A percentile compares a stretch with the other conserved stretches of the same genome.
Evolutionary conservation across 2,113 vertebrate genomes (phyloP).

Genomic region (Perccottus glenii): DNA sequence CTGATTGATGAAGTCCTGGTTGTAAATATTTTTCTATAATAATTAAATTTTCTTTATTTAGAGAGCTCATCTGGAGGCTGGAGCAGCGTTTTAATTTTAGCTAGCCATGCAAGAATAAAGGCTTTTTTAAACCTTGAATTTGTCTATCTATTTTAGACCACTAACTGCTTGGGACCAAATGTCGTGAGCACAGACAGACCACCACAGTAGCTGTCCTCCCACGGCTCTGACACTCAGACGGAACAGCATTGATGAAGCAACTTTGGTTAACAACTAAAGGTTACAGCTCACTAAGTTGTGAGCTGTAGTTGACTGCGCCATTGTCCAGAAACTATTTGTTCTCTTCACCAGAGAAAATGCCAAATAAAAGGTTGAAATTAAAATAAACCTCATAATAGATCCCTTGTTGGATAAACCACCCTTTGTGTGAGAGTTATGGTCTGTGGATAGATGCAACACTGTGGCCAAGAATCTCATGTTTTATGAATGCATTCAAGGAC

Average conservation of each 20-base stretch:
- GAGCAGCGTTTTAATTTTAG: no score
- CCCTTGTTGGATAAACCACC: slow-evolving; percentile 9
- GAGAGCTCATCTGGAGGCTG: no score
- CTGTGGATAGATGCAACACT: background rate
- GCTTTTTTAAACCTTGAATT: no score
- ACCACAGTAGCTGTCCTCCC: slow-evolving; percentile 40
- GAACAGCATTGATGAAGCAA: slow-evolving; percentile 30
- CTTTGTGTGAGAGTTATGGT: slow-evolving; percentile 1
- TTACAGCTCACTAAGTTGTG: slow-evolving; percentile 27
- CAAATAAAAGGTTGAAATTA: slow-evolving; percentile 52
- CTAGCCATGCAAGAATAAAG: no score
- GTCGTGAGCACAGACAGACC: slow-evolving; percentile 27
- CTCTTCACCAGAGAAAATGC: slow-evolving; percentile 25
- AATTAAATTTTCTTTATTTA: no score
- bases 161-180: background rate
- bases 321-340: slow-evolving; percentile 39
- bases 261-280: slow-evolving; percentile 21
- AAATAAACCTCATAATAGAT: slow-evolving; percentile 36
- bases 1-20: no score
- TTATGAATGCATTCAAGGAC: background rate
- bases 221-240: slow-evolving; percentile 32
- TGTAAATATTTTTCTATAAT: no score
- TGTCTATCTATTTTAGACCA: no score
- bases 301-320: slow-evolving; percentile 22
- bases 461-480: background rate